These are phyloP conservation scores for Cheilosia vulpina DNA, from an alignment of 2,888 invertebrate species.

Conservation along the genomic window DNA sequence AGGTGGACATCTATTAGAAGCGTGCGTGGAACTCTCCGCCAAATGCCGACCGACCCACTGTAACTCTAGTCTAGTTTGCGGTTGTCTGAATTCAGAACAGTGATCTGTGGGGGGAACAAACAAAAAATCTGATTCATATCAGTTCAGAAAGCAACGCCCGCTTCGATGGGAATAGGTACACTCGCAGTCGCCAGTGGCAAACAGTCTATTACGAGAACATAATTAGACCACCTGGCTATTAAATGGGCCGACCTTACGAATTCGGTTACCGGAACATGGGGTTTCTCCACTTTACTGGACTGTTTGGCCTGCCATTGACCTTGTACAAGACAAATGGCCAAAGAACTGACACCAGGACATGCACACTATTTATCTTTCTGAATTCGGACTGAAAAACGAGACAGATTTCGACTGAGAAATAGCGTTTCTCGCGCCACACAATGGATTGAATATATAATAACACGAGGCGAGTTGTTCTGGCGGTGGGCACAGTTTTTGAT, in stretches of 20 bases:
- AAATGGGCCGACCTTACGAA: slow-evolving; percentile 23
- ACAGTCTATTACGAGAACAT: slow-evolving; percentile 1
- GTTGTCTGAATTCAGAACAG: slow-evolving; percentile 31
- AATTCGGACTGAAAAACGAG: not conserved
- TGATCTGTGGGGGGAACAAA: not conserved
- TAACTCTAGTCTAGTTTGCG: slow-evolving; percentile 6
- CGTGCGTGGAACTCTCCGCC: not conserved
- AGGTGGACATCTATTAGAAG: not conserved
- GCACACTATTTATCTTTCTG: slow-evolving; percentile 22
- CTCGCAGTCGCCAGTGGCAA: not conserved
- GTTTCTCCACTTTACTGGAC: not conserved
- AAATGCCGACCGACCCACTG: not conserved
- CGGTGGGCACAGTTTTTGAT: not conserved
- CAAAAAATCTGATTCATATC: not conserved
- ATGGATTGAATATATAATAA: slow-evolving; percentile 3
- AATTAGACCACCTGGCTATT: slow-evolving; percentile 13
- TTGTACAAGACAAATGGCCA: slow-evolving; percentile 45
- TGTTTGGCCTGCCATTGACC: slow-evolving; percentile 24
- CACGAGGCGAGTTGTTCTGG: not conserved
- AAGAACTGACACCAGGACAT: slow-evolving; percentile 45
- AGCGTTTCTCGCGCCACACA: not conserved
- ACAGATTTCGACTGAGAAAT: not conserved
- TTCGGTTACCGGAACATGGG: slow-evolving; percentile 24
- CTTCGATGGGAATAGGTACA: not conserved
- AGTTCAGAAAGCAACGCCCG: not conserved